These are phyloP conservation scores for Halcyon chelicuti DNA, from an alignment of 2,797 vertebrate genomes.

Conservation along the genomic window DNA sequence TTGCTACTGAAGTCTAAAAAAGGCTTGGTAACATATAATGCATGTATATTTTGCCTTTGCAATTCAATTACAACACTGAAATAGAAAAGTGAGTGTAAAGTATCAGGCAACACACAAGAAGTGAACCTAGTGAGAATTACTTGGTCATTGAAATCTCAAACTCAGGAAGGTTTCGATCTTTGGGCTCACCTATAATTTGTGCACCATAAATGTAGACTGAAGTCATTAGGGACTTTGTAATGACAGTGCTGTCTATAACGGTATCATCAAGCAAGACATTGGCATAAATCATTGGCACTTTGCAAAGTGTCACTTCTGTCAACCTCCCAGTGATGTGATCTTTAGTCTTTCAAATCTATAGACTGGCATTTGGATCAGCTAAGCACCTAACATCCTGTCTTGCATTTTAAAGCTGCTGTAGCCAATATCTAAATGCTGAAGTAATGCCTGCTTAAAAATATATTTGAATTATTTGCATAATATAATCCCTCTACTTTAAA, in stretches of 20 bases:
- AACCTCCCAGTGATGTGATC: conserved; percentile 96
- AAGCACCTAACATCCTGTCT: conserved; percentile 85
- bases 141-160: conserved; percentile 80
- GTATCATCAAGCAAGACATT: conserved; percentile 89
- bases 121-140: conserved; percentile 72
- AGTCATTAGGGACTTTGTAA: conserved; percentile 92
- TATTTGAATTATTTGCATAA: conserved; percentile 76
- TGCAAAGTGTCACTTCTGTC: conserved; percentile 95
- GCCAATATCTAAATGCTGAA: conserved; percentile 87
- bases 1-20: neutral
- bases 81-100: conserved; percentile 25
- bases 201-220: conserved; percentile 85
- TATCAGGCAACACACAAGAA: conserved; percentile 25
- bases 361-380: conserved; percentile 99
- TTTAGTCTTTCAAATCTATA: conserved; percentile 99
- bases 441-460: conserved; percentile 77
- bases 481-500: conserved; percentile 63
- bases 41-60: neutral
- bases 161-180: conserved; percentile 84
- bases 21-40: neutral
- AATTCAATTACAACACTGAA: neutral
- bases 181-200: conserved; percentile 87
- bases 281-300: conserved; percentile 96
- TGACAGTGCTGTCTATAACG: conserved; percentile 98
- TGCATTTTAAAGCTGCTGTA: conserved; percentile 93